A percentile compares a stretch with the other conserved stretches of the same genome.
These are phyloP conservation scores for Fopius arisanus DNA, from an alignment of 1,140 invertebrate species.

Conservation along the genomic window DNA sequence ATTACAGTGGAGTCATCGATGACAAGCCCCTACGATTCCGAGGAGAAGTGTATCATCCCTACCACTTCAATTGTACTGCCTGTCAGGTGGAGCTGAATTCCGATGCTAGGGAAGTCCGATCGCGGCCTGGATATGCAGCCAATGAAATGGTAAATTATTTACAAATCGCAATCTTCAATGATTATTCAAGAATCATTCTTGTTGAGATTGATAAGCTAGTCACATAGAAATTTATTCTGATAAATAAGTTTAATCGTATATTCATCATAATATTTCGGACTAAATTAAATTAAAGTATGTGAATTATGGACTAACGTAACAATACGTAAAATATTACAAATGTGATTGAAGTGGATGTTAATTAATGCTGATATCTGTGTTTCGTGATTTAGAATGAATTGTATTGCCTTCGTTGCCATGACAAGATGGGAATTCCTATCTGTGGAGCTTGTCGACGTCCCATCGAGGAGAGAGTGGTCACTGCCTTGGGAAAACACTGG, in stretches of 20 bases:
- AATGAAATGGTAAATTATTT: constrained; percentile 87
- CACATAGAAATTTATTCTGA: no score
- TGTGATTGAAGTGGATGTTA: no score
- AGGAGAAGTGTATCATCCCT: constrained; percentile 98
- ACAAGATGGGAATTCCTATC: constrained; percentile 98
- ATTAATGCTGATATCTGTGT: no score
- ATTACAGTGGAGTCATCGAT: constrained; percentile 89
- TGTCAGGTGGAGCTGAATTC: constrained; percentile 88
- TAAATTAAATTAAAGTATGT: no score
- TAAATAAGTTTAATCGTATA: no score
- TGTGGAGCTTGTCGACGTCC: constrained; percentile 96
- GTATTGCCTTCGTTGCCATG: constrained; percentile 97
- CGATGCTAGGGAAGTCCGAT: constrained; percentile 94
- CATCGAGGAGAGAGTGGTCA: constrained; percentile 96
- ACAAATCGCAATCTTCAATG: no score
- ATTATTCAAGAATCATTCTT: no score
- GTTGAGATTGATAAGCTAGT: no score
- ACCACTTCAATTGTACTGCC: constrained; percentile 97
- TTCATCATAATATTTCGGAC: no score
- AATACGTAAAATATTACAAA: no score
- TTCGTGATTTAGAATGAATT: constrained; percentile 80
- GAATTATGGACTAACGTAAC: no score
- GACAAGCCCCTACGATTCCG: constrained; percentile 95
- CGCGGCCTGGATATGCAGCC: constrained; percentile 85
- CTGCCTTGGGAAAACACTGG: constrained; percentile 98